Evolutionary conservation across 2,113 vertebrate genomes (phyloP), one percentile per base, ranked within the genome.

Genomic region (Nannospalax galili): DNA sequence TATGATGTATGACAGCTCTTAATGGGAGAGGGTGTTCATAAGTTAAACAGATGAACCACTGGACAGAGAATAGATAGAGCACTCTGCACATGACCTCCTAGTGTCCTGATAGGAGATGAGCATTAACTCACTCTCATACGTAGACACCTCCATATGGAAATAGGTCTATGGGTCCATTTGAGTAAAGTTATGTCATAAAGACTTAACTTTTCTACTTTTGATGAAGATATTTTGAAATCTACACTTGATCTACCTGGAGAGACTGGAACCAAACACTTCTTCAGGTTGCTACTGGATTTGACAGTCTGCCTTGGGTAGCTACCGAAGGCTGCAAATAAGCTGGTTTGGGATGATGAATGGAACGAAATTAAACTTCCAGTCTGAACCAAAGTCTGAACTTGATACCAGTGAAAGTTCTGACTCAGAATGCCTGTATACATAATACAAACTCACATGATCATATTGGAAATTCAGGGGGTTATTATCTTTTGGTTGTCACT

Each of bases 21-120:
- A 95, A 69, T 92, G n/a, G 67, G 45, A 77, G 7, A 94, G 26
- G 85, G 42, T 85, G 79, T 45, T 96, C 94, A 95, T 94, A 92
- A 94, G 79, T 95, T 92, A 97, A 96, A 88, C 86, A 94, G 95
- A 97, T 77, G 96, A 97, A 90, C 82, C 90, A 95, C 3, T 70
- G 91, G 86, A 62, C 72, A 95, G 77, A 92, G 87, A 93, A 92
- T n/a, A 96, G 67, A 90, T 79, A 70, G 93, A 94, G 94, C 37
- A 87, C 86, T 42, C 12, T 84, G 74, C 26, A 45, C 65, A 84
- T n/a, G 28, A 96, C 79, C 75, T 95, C 89, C 91, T 92, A 91
- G 95, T 85, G 90, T 94, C 90, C 92, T 95, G 84, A 94, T 73
- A 95, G 90, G 65, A 28, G 6, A 87, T 84, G 48, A 78, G 84